Base-by-base conservation (phyloP, 1,140 invertebrate species). In the Drosophila orosa region DNA sequence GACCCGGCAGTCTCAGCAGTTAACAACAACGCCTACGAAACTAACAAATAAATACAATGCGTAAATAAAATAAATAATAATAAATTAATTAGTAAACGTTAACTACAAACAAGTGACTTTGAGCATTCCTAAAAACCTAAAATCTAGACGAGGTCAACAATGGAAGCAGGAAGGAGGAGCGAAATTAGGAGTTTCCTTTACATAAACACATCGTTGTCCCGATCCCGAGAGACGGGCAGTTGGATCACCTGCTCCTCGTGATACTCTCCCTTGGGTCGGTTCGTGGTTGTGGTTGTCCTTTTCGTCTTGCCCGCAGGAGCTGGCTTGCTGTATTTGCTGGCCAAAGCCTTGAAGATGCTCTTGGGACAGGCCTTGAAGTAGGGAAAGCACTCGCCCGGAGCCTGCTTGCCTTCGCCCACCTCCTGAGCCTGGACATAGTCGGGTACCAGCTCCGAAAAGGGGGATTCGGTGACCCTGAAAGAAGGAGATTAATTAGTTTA, bases 331-430 rank as follows among this genome's bases (percentile, higher is more conserved):
- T 96, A 96, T 92, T 95, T 94, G 91, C 93, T 93, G 29, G 94
- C 93, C 63, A 90, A 44, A 9, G 93, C 92, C 65, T 94, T 93
- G 83, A 97, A 97, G 24, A 97, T 93, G 29, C 96, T 96, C 91
- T 96, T 96, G n/a, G 96, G 95, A 83, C 96, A 97, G 22, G 95
- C 94, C 86, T 96, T 95, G 91, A 95, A 96, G 80, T 97, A 97
- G 3, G 95, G 95, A 94, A 96, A 97, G 91, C 96, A 97, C 90
- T 97, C 96, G n/a, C 96, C 95, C 0, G 94, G 93, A 19, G 92
- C 92, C 54, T 79, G 66, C n/a, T 91, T 92, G 3, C 92, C 91
- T 63, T 92, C 90, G n/a, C 96, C 96, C n/a, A 95, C 94, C 19
- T 94, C 94, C 92, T 97, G 96, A 0, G 96, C 96, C 35, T 95